Evolutionary conservation across 1,140 invertebrate genomes (phyloP), one percentile per base, ranked within the genome.

Genomic region (Ctenoplectra terminalis): DNA sequence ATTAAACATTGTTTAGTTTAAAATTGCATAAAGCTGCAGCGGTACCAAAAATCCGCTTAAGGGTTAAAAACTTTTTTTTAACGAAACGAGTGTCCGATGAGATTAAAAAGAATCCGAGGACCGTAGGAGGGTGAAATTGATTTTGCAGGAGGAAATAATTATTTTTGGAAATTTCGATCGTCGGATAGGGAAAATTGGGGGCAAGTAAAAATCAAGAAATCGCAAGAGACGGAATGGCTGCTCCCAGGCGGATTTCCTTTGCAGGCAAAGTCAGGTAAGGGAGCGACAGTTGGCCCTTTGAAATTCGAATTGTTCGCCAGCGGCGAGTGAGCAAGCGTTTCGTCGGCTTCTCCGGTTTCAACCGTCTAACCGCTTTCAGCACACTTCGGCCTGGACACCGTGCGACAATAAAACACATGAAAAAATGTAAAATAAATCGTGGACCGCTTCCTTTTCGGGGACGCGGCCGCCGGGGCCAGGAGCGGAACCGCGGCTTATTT

Each of bases 321-420:
- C 89, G 87, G 89, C 88, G 90, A 93, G 90, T 90, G 91, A 88
- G 89, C 92, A 92, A 93, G 87, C 91, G 90, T 90, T 88, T 92
- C 87, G 89, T 89, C 90, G 89, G 91, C 92, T 90, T 93, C 93
- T 94, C 92, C 89, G 89, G 83, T 94, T 94, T 93, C 93, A 94
- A 93, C 87, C 91, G 90, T 93, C 92, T 93, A 92, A 89, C 92
- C 92, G 92, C 92, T 92, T 93, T 92, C 91, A 89, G 87, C 82
- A 90, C 91, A 89, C 88, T 87, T 92, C 81, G 83, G 64, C 63
- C 77, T 76, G 82, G 80, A 82, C 87, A 84, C 78, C 73, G 58
- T 31, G 79, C 79, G 83, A 82, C 86, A 88, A 88, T 88, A 88
- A 88, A 87, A 84, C 77, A 85, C 74, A 73, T 54, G 75, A 83